phyloP scores from a whole-genome alignment of 2,113 vertebrate genomes.

The Myrmecobius fasciatus region DNA sequence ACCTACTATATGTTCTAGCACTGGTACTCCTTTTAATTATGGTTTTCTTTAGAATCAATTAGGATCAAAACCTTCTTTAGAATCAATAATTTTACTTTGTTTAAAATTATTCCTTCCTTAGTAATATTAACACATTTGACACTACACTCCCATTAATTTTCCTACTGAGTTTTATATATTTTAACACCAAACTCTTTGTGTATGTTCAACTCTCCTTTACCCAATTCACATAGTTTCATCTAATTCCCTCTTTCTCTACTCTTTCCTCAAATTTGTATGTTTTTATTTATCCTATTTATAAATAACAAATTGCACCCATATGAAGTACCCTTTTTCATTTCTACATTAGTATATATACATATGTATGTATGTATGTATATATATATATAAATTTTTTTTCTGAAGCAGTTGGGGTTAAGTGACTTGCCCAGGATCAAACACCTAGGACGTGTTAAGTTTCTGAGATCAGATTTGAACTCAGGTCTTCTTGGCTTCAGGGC shows the following conservation, averaged over 20 bases:
- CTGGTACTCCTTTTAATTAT: background rate
- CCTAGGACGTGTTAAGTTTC: no score
- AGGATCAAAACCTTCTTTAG: background rate
- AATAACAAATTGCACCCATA: background rate
- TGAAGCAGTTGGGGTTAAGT: no score
- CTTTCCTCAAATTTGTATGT: background rate
- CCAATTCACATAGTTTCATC: background rate
- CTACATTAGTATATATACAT: background rate
- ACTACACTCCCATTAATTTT: no score
- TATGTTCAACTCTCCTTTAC: background rate
- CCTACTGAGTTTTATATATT: no score
- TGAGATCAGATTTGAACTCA: no score
- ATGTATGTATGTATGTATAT: no score
- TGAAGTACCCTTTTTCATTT: background rate
- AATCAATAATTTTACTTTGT: background rate
- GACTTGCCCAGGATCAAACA: no score
- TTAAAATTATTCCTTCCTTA: background rate
- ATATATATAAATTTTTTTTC: no score
- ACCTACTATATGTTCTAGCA: background rate
- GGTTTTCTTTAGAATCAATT: background rate
- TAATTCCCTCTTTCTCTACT: background rate
- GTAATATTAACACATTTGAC: background rate
- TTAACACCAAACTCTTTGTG: background rate
- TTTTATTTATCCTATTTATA: background rate
- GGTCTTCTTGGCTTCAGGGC: no score